Evolutionary conservation across 2,797 vertebrate genomes (phyloP), one percentile per base, ranked within the genome.

Genomic region (Tangara arthus): DNA sequence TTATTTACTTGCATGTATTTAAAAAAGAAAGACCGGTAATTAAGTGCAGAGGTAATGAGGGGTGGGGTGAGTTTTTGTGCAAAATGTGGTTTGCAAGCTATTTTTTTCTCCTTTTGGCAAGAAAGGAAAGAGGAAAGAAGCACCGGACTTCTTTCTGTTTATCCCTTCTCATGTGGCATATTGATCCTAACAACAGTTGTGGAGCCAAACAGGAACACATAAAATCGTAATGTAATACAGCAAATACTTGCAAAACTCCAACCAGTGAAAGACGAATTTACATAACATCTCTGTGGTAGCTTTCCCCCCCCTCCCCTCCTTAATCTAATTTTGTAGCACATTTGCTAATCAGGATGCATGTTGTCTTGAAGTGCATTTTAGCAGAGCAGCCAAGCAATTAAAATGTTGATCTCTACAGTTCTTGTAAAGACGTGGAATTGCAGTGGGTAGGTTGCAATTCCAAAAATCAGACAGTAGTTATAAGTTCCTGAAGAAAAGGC

Each of bases 401-500:
- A 97, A 96, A 94, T 80, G 56, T 77, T 82, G 50, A 70, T 91
- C 50, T 30, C n/a, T 93, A 76, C 82, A 88, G 78, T 93, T 96
- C 89, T 94, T 87, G 89, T 57, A 72, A 89, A 94, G 87, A 90
- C 24, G 59, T 85, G 73, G 92, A 89, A 83, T 66, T 89, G 86
- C 42, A 52, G 35, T 61, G 60, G 32, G n/a, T 86, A 93, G 79
- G 13, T 89, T 90, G 88, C 94, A 69, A 73, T 87, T 96, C 90
- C 89, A 71, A 83, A 96, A 97, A 92, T 96, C 93, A 94, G 91
- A 93, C 90, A 77, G 90, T 87, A 96, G 94, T 95, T 92, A 72
- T 57, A 94, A 92, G 95, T 97, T 92, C 91, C 96, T 50, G 18
- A 82, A 97, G 95, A 93, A 92, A 96, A 97, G 88, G 97, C 97